phyloP scores from a whole-genome alignment of 2,113 vertebrate genomes.

The Mustelus asterias region DNA sequence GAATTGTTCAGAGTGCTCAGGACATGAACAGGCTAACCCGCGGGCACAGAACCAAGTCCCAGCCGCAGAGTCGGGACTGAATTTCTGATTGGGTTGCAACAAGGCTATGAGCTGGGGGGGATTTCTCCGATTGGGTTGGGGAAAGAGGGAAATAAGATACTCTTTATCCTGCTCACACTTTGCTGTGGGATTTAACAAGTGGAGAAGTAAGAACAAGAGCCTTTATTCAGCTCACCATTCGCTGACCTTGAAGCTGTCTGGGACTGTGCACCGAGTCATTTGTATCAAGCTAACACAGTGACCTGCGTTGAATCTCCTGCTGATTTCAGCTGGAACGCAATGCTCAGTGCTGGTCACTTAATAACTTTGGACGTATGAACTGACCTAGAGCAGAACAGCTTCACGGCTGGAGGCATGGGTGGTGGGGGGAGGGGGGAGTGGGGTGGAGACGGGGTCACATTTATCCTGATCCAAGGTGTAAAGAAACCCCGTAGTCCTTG shows the following conservation, averaged over 20 bases:
- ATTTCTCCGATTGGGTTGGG: background rate
- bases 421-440: too few species aligned
- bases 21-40: background rate
- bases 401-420: too few species aligned
- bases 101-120: background rate
- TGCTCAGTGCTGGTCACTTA: background rate
- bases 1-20: background rate
- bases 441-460: background rate
- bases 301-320: background rate
- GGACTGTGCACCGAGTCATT: background rate
- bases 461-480: background rate
- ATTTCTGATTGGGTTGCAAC: background rate
- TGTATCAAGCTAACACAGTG: background rate
- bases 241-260: constrained; percentile 14
- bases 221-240: constrained; percentile 25
- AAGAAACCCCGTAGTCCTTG: background rate
- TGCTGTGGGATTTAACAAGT: background rate
- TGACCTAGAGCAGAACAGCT: background rate
- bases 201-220: background rate
- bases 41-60: background rate
- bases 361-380: background rate
- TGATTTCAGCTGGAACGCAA: background rate
- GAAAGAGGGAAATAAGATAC: constrained; percentile 2
- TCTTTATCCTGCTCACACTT: background rate
- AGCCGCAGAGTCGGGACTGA: background rate